Base-by-base conservation (phyloP, 2,888 invertebrate genomes). In the Proisotoma minuta region DNA sequence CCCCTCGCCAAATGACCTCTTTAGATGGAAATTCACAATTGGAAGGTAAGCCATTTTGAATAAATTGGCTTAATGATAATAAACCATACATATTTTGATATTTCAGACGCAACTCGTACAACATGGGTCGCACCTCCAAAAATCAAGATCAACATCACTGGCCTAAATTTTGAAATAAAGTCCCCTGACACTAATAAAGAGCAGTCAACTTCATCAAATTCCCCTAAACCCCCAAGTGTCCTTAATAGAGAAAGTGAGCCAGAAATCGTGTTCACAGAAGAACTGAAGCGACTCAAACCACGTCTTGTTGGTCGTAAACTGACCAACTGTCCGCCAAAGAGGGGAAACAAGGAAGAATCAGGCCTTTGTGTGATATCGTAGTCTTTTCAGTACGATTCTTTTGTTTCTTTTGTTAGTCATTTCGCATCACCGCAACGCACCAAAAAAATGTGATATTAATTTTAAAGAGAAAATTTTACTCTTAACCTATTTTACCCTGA, bases 291-390 rank as follows among this genome's bases (percentile, higher is more conserved):
- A 64, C 69, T 71, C 56, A 74, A 91, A 77, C 85, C 87, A 0
- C 78, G 81, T 8, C 77, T 91, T 43, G 80, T 81, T 56, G 85
- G 85, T 57, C 81, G 85, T 47, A 82, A 84, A 70, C 80, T 93
- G 54, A 85, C 84, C 68, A 84, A 85, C 74, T 83, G 87, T 72
- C 87, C 89, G 2, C 85, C 86, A 0, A 83, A 88, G 48, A 81
- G 82, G 62, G 87, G 84, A 76, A 92, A 91, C 28, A 83, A 82
- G 65, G 92, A 93, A 77, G 81, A 90, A 22, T 91, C 92, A 0
- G 92, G 89, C 28, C 81, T 93, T 73, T 93, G 93, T 80, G 86
- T 88, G 56, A 88, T 93, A 43, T 43, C 43, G 4, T 43, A 43
- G 43, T 43, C 15, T 34, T 34, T 34, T 10, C 34, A 34, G 15